Base-by-base conservation (phyloP, 2,113 vertebrate genomes). In the Indicator maculatus region DNA sequence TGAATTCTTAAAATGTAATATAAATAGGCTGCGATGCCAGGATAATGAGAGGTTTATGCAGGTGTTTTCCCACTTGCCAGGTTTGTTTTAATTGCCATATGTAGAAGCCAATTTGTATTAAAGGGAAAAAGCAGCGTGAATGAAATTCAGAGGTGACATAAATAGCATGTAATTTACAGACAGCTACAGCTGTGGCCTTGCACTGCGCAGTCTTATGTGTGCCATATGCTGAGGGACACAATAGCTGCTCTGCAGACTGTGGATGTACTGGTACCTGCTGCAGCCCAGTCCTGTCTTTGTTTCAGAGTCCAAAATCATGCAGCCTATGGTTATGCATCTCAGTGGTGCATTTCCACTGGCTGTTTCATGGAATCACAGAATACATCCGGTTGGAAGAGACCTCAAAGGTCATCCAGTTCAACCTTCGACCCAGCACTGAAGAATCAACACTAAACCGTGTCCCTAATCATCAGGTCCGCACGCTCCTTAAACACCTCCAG, bases 11-110 rank as follows among this genome's bases (percentile, higher is more conserved):
- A 87, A 80, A 78, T 44, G 58, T 76, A 36, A 59, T 53, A 38
- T 66, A 24, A 39, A 4, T 83, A 75, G 67, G 44, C 36, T 92
- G 63, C 77, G 95, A 86, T 96, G 83, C 74, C 89, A 95, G 87
- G 50, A 69, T 78, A 71, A 88, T 69, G 87, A 96, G 75, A 55
- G 56, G 70, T 81, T 61, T 89, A 69, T 88, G 89, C 83, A 93
- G 89, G 96, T 83, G 67, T 94, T 97, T 93, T 87, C 73, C 78
- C 88, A 91, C 56, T 90, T 95, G 92, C 86, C 78, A 87, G 78
- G 82, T 96, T 95, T 96, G 56, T 90, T 96, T 97, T 97, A 89
- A 89, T 81, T 96, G 92, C 70, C 63, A 39, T 90, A 53, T 58
- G 86, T 93, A 94, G 90, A 96, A 83, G 64, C 60, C 75, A 93